These are phyloP conservation scores for Ectemnius lituratus DNA, from an alignment of 2,888 invertebrate species.

Conservation along the genomic window DNA sequence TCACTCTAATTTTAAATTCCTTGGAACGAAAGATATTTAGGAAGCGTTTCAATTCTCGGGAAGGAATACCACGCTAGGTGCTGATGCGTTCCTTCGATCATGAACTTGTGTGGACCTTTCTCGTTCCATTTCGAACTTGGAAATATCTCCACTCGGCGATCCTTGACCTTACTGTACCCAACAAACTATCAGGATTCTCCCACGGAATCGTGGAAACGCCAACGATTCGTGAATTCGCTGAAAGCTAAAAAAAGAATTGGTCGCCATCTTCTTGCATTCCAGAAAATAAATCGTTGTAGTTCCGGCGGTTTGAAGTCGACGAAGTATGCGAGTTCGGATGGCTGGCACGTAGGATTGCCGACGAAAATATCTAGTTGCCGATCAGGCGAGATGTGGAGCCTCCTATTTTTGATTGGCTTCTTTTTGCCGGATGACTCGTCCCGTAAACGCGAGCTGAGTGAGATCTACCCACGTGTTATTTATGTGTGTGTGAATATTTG, in stretches of 20 bases:
- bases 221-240: no score
- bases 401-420: conserved; percentile 17
- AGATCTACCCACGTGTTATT: no score
- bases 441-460: background rate
- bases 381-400: conserved; percentile 15
- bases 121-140: no score
- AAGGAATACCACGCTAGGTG: no score
- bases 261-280: conserved; percentile 34
- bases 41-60: background rate
- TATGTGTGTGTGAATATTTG: no score
- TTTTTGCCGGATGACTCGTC: background rate
- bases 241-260: conserved; percentile 17
- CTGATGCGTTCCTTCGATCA: no score
- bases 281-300: conserved; percentile 56
- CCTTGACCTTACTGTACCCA: no score
- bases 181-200: no score
- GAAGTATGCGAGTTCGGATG: conserved; percentile 6
- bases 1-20: background rate
- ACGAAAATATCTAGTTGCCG: conserved; percentile 42
- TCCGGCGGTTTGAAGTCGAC: conserved; percentile 39
- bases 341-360: conserved; percentile 14
- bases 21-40: background rate
- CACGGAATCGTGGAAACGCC: no score
- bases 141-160: no score
- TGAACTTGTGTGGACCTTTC: no score